Base-by-base conservation (phyloP, 2,888 invertebrate genomes). In the Ryuthela nishihirai region DNA sequence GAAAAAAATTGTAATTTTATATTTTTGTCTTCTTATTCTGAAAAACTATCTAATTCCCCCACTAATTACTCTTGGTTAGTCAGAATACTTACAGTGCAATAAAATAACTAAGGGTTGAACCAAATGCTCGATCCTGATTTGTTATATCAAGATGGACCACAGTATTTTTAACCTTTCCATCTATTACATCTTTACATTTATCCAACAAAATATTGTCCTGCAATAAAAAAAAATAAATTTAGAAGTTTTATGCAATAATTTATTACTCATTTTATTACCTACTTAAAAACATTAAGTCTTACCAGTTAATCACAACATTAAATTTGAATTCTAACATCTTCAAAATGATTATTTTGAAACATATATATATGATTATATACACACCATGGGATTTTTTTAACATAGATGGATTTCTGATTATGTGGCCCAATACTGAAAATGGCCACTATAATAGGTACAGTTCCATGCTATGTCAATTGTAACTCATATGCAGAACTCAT, bases 51-150 rank as follows among this genome's bases (percentile, higher is more conserved):
- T n/a, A n/a, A n/a, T n/a, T n/a, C n/a, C n/a, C n/a, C n/a, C n/a
- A n/a, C n/a, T n/a, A n/a, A n/a, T n/a, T n/a, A n/a, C n/a, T n/a
- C n/a, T n/a, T n/a, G n/a, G n/a, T n/a, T n/a, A n/a, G n/a, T 10
- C 2, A 35, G 40, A 12, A 44, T 43, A 77, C 83, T 81, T 76
- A 91, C 91, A 84, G 83, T n/a, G 95, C 93, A 71, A 97, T 90
- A 69, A 90, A 84, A 74, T 97, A 95, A 67, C 93, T 93, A 26
- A 99, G 80, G 0, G 98, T 97, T 1, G 92, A 86, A 1, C 86
- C 89, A 76, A 97, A 99, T 0, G 95, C 87, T 43, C 99, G 81
- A 71, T 91, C 90, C 73, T 90, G 88, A 72, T 99, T 99, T 54
- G 83, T 83, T 67, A 98, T 94, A 49, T 78, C 78, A 82, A 89